phyloP scores from a whole-genome alignment of 2,888 invertebrate genomes.

The Lapara coniferarum region DNA sequence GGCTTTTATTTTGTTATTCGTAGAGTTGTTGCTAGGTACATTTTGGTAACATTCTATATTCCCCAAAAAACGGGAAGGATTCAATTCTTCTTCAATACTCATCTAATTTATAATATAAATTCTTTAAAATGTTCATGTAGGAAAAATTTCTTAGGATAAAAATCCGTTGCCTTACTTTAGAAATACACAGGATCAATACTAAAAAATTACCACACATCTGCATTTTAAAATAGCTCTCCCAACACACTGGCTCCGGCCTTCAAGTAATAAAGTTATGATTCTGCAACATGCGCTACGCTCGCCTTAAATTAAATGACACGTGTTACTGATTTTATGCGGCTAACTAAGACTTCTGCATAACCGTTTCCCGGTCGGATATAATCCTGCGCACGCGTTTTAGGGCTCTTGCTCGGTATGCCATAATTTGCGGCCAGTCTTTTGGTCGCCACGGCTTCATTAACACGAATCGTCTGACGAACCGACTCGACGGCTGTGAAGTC shows the following conservation, averaged over 20 bases:
- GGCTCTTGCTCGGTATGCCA: no score
- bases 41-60: no score
- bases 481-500: background rate
- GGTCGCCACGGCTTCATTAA: background rate
- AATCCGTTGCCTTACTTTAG: no score
- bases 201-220: background rate
- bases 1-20: no score
- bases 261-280: background rate
- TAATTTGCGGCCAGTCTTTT: background rate
- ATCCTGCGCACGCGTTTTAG: constrained; percentile 18
- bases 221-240: constrained; percentile 1
- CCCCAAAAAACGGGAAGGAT: no score
- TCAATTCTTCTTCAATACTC: no score
- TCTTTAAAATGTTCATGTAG: no score
- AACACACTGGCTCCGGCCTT: no score
- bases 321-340: background rate
- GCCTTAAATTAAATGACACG: constrained; percentile 5
- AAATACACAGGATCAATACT: background rate
- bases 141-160: no score
- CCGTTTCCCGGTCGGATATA: background rate
- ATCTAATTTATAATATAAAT: no score
- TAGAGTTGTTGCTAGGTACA: no score
- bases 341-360: background rate
- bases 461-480: background rate
- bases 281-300: background rate